Percentiles rank a stretch among this genome's conserved stretches.
Conservation (phyloP, 1,140 invertebrate genomes). For the Trigoniulus corallinus region DNA sequence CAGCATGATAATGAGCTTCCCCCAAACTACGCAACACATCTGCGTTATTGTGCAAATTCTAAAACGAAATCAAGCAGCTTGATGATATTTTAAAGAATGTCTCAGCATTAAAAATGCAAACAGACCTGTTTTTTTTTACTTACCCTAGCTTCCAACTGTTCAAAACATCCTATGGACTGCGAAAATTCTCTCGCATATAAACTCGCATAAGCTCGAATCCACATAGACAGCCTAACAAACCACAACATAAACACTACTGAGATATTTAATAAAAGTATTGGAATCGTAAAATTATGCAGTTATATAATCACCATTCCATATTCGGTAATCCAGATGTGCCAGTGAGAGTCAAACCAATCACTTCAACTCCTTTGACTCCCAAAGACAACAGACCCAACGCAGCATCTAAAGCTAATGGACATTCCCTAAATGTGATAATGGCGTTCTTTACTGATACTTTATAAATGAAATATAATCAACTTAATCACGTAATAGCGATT, state of each 20-base stretch:
- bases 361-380: constrained; percentile 50
- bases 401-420: constrained; percentile 52
- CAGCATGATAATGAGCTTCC: constrained; percentile 43
- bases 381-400: constrained; percentile 45
- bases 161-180: constrained; percentile 40
- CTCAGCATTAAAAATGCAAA: neutral
- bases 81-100: constrained; percentile 22
- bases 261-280: neutral
- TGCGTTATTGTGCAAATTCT: constrained; percentile 46
- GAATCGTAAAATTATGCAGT: neutral
- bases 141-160: constrained; percentile 36
- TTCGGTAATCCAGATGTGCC: constrained; percentile 25
- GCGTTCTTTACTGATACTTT: neutral
- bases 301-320: constrained; percentile 33
- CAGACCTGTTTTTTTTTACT: no score
- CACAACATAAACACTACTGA: constrained; percentile 7
- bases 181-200: constrained; percentile 43
- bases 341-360: constrained; percentile 44
- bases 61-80: no score
- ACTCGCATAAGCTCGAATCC: constrained; percentile 48
- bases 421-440: constrained; percentile 32
- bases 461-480: neutral
- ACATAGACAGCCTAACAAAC: constrained; percentile 40
- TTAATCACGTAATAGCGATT: neutral
- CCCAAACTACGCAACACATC: constrained; percentile 43